Evolutionary conservation across 2,113 vertebrate genomes (phyloP).

Genomic region (Pterophyllum scalare): DNA sequence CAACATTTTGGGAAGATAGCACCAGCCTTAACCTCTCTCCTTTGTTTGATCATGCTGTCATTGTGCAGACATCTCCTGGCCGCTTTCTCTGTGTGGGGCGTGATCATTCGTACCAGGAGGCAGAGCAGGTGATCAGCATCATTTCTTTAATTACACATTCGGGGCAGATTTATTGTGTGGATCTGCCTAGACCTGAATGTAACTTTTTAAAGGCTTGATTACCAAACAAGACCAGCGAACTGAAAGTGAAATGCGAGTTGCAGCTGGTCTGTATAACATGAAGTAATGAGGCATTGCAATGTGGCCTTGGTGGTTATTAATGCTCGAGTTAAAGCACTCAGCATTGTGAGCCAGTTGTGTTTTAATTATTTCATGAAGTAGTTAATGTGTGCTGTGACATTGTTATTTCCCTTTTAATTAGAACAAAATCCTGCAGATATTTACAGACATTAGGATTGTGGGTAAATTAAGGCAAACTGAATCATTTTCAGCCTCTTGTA

Average conservation of each 20-base stretch:
- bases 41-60: slow-evolving; percentile 75
- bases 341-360: slow-evolving; percentile 16
- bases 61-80: slow-evolving; percentile 70
- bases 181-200: slow-evolving; percentile 1
- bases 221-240: slow-evolving; percentile 4
- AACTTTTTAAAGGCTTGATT: not conserved
- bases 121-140: slow-evolving; percentile 74
- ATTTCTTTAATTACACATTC: slow-evolving; percentile 60
- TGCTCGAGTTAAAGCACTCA: not conserved
- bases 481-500: slow-evolving; percentile 32
- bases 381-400: slow-evolving; percentile 14
- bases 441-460: slow-evolving; percentile 7
- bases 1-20: slow-evolving; percentile 17
- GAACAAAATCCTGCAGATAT: slow-evolving; percentile 23
- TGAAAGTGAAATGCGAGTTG: not conserved
- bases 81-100: slow-evolving; percentile 72
- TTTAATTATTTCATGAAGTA: slow-evolving; percentile 18
- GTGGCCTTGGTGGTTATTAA: slow-evolving; percentile 24
- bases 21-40: slow-evolving; percentile 68
- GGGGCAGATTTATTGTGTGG: slow-evolving; percentile 30
- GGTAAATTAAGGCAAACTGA: slow-evolving; percentile 10
- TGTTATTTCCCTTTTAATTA: slow-evolving; percentile 8
- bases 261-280: slow-evolving; percentile 7
- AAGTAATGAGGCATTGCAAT: slow-evolving; percentile 18
- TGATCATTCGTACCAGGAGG: slow-evolving; percentile 69